Evolutionary conservation across 2,888 invertebrate genomes (phyloP), one percentile per base, ranked within the genome.

Genomic region (Pedicia rivosa): DNA sequence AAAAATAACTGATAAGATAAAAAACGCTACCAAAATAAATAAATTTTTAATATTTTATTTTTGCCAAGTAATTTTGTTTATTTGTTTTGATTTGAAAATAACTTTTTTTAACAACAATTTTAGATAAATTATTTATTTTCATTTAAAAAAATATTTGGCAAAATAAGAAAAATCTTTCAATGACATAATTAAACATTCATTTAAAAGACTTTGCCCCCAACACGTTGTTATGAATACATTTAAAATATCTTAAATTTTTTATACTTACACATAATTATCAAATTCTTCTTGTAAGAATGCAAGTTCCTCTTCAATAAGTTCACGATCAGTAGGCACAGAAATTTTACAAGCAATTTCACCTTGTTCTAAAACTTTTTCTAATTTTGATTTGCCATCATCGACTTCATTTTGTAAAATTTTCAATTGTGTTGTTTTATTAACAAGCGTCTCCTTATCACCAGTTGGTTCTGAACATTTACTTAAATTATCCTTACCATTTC

Each of bases 391-490:
- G 3, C 90, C 90, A 48, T 80, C 81, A 1, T 81, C 74, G 29
- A 87, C 62, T 57, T 90, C 90, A 47, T 79, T 81, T 53, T 80
- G 77, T 24, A 91, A 62, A 1, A 87, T 78, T 59, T 82, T 88
- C 12, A 90, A 62, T 52, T 87, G 86, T 8, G 82, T 80, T 35
- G 86, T 75, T 61, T 90, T 90, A 48, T 80, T 80, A 20, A 82
- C 81, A 38, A 91, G 61, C 9, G 79, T 79, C 57, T 91, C 90
- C 48, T 86, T 87, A 49, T 91, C 90, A 3, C 90, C 90, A 0
- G 84, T 88, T 3, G 90, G 86, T 56, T 90, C 88, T 0, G 90
- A 84, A 53, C 91, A 91, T 55, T 91, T 90, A 42, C 84, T 80
- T 38, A 92, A 64, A 39, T 79, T 74, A 59, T 94, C 95, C 50